A percentile compares a stretch with the other conserved stretches of the same genome.
phyloP scores from a whole-genome alignment of 2,797 vertebrate genomes.

The Glossophaga mutica region DNA sequence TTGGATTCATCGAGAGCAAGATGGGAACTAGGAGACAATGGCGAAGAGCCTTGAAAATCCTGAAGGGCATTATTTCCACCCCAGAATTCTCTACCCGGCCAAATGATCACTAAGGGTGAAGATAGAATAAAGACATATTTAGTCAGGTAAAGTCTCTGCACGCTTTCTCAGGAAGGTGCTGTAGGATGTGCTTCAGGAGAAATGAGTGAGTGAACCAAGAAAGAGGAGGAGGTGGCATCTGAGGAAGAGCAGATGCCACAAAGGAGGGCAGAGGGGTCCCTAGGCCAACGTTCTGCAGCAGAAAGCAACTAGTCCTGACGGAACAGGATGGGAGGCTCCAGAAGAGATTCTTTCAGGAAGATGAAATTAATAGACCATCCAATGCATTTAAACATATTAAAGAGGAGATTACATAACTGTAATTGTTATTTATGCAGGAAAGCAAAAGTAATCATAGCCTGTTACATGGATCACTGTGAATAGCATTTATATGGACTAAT shows the following conservation, averaged over 20 bases:
- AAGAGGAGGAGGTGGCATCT: neutral
- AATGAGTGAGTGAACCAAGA: neutral
- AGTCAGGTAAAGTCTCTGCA: neutral
- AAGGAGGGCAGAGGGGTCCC: neutral
- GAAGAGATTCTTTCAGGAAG: neutral
- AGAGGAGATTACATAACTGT: neutral
- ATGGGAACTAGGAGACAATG: neutral
- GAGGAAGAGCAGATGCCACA: neutral
- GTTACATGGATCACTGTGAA: neutral
- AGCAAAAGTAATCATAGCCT: neutral
- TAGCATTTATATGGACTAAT: neutral
- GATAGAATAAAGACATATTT: neutral
- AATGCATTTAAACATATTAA: neutral
- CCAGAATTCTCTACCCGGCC: neutral
- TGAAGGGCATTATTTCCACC: neutral
- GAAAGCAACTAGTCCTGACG: neutral
- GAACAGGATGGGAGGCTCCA: neutral
- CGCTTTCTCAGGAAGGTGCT: neutral
- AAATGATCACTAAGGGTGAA: neutral
- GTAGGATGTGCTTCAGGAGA: neutral
- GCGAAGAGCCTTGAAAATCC: neutral
- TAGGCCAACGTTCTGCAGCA: neutral
- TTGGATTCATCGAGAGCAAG: constrained; percentile 11
- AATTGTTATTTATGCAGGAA: neutral
- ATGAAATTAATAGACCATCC: neutral